These are phyloP conservation scores for Callocephalon fimbriatum DNA, from an alignment of 2,113 vertebrate genomes.

Conservation along the genomic window DNA sequence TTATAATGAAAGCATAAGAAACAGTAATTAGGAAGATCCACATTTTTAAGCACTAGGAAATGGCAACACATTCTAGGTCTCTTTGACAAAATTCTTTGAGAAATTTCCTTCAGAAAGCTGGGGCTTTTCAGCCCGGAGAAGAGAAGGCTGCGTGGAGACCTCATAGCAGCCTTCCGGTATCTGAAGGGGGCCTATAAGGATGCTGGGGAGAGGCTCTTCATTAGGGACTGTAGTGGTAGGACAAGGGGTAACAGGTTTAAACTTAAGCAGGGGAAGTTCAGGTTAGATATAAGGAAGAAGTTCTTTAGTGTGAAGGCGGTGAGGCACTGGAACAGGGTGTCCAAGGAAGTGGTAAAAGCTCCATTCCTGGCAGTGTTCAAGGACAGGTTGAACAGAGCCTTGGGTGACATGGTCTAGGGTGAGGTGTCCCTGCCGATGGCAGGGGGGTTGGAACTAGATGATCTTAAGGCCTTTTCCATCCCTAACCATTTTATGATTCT, in stretches of 20 bases:
- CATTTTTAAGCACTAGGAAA: neutral
- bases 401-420: neutral
- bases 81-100: neutral
- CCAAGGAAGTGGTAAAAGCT: neutral
- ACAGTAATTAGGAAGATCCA: neutral
- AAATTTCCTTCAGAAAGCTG: neutral
- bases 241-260: neutral
- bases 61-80: neutral
- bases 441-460: neutral
- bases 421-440: neutral
- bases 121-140: neutral
- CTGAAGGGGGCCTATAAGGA: neutral
- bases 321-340: neutral
- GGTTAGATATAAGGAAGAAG: neutral
- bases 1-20: neutral
- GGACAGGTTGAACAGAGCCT: neutral
- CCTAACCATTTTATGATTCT: neutral
- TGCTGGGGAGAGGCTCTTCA: no score
- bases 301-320: neutral
- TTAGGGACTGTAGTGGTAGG: no score
- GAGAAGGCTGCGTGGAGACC: neutral
- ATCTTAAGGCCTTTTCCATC: neutral
- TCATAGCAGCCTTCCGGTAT: neutral
- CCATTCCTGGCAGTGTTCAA: neutral
- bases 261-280: neutral